phyloP scores from a whole-genome alignment of 92 coral and sea anemone genomes.

The Zoanthus solanderi region DNA sequence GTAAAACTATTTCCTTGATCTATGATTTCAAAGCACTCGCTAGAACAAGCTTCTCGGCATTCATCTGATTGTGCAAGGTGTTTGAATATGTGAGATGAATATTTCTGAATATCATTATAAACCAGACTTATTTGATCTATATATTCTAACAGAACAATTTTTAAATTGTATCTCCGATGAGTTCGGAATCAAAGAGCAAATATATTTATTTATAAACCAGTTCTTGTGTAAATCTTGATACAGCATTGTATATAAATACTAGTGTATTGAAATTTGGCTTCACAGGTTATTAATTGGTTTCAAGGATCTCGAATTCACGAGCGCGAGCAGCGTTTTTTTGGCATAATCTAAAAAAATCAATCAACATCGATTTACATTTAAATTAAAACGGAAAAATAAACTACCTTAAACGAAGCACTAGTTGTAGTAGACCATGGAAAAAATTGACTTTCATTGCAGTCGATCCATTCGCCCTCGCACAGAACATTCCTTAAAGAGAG shows the following conservation, averaged over 20 bases:
- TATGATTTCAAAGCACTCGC: too few relatives aligned
- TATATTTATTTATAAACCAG: neutral
- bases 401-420: slow-evolving; percentile 73
- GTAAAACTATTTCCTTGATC: too few relatives aligned
- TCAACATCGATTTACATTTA: neutral
- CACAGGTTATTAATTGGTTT: too few relatives aligned
- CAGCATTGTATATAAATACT: neutral
- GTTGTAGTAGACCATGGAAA: slow-evolving; percentile 80
- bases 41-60: too few relatives aligned
- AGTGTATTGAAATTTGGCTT: neutral
- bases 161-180: too few relatives aligned
- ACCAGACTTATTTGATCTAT: too few relatives aligned
- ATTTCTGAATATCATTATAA: too few relatives aligned
- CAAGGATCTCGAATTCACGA: neutral
- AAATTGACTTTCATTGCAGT: neutral
- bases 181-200: too few relatives aligned
- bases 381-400: neutral
- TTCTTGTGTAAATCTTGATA: neutral
- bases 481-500: slow-evolving; percentile 74
- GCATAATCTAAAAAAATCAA: neutral
- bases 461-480: slow-evolving; percentile 78
- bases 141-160: too few relatives aligned
- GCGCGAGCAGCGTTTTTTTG: neutral
- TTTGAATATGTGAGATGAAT: too few relatives aligned
- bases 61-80: too few relatives aligned